phyloP scores from a whole-genome alignment of 2,888 invertebrate genomes.

The Uropetala carovei region DNA sequence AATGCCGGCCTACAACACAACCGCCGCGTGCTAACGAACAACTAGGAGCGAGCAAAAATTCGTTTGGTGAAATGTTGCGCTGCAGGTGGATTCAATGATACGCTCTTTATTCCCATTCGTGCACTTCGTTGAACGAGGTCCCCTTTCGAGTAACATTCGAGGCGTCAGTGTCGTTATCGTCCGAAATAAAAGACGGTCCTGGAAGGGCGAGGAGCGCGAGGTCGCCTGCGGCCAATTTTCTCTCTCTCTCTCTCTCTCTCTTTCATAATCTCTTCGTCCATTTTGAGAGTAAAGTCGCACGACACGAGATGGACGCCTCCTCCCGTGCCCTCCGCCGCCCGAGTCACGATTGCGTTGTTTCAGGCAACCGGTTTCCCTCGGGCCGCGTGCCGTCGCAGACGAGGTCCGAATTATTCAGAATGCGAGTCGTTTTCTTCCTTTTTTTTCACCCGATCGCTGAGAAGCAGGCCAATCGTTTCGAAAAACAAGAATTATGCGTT shows the following conservation, averaged over 20 bases:
- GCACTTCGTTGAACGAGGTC: conserved; percentile 40
- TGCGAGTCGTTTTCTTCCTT: conserved; percentile 33
- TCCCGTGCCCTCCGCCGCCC: not conserved
- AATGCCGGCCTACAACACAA: conserved; percentile 55
- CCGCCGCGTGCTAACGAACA: conserved; percentile 30
- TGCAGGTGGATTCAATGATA: conserved; percentile 40
- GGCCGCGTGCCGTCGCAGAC: not conserved
- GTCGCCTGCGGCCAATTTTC: not conserved
- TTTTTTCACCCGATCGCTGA: conserved; percentile 29
- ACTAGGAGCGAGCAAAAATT: conserved; percentile 62
- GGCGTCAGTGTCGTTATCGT: not conserved
- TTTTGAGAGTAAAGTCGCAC: not conserved
- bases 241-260: not conserved
- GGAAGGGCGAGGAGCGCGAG: not conserved
- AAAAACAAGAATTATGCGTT: not conserved
- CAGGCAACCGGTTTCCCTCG: not conserved
- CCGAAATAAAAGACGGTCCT: not conserved
- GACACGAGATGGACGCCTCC: not conserved
- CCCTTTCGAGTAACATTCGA: not conserved
- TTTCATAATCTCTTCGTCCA: not conserved
- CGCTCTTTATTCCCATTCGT: conserved; percentile 42
- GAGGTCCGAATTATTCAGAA: conserved; percentile 30
- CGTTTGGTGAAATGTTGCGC: conserved; percentile 53
- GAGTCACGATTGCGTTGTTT: not conserved
- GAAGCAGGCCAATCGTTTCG: conserved; percentile 22